Conservation (phyloP, 2,797 vertebrate genomes). For the Calcarius lapponicus region DNA sequence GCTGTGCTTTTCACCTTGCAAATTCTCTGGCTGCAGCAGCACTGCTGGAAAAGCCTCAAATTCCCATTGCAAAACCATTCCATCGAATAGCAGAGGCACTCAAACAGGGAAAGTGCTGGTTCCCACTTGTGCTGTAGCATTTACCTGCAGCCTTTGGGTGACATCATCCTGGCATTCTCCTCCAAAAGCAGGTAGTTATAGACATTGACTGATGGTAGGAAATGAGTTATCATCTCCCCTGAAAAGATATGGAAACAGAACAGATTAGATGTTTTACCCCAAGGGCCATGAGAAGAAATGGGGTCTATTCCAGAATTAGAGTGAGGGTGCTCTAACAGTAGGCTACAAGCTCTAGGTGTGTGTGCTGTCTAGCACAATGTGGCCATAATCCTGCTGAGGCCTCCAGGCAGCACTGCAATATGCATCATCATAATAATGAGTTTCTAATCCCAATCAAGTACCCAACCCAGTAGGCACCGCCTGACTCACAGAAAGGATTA, state of each 20-base stretch:
- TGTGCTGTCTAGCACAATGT: not conserved
- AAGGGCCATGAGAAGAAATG: not conserved
- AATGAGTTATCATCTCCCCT: not conserved
- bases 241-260: not conserved
- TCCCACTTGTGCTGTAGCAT: not conserved
- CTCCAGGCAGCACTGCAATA: slow-evolving; percentile 15
- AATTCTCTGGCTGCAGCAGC: not conserved
- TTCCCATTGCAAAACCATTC: not conserved
- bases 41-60: not conserved
- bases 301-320: slow-evolving; percentile 14
- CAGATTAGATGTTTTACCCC: not conserved
- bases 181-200: not conserved
- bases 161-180: not conserved
- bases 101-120: not conserved
- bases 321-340: not conserved
- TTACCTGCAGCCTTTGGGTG: not conserved
- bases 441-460: slow-evolving; percentile 43
- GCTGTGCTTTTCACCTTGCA: not conserved
- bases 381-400: not conserved
- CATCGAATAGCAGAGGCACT: not conserved
- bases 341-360: not conserved
- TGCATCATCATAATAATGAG: slow-evolving; percentile 26
- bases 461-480: slow-evolving; percentile 39
- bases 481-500: slow-evolving; percentile 50
- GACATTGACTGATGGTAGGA: not conserved